Evolutionary conservation across 2,113 vertebrate species (phyloP).

Genomic region (Conger conger): DNA sequence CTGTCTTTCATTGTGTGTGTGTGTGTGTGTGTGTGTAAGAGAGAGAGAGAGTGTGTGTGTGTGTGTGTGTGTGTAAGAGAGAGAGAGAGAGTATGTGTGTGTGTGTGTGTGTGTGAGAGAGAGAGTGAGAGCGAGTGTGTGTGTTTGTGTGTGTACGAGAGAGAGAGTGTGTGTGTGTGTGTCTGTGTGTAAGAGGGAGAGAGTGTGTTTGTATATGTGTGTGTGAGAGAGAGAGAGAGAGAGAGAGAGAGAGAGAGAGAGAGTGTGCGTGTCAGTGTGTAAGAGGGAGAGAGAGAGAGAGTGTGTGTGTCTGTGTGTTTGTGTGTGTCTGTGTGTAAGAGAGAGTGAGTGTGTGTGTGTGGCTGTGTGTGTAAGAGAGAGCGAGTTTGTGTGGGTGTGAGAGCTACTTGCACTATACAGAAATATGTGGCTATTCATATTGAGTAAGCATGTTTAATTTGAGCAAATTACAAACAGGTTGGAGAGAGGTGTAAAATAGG

Average conservation of each 20-base stretch:
- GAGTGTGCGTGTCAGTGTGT: too few relatives aligned
- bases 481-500: not conserved
- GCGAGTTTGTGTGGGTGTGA: not conserved
- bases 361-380: too few relatives aligned
- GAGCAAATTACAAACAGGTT: not conserved
- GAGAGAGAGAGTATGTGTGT: too few relatives aligned
- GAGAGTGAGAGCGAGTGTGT: not conserved
- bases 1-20: not conserved
- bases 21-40: not conserved
- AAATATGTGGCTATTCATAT: not conserved
- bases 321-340: not conserved
- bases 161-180: too few relatives aligned
- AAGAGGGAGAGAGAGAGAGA: too few relatives aligned
- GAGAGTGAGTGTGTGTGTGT: too few relatives aligned
- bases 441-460: not conserved
- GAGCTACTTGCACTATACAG: not conserved
- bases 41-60: too few relatives aligned
- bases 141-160: not conserved
- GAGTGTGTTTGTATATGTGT: not conserved
- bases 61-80: too few relatives aligned
- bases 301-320: too few relatives aligned
- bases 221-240: not conserved
- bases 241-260: slow-evolving; percentile 1
- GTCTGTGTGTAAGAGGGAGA: too few relatives aligned
- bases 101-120: not conserved